Conservation (phyloP, 2,888 invertebrate genomes). For the Noctuana brunneofusca region DNA sequence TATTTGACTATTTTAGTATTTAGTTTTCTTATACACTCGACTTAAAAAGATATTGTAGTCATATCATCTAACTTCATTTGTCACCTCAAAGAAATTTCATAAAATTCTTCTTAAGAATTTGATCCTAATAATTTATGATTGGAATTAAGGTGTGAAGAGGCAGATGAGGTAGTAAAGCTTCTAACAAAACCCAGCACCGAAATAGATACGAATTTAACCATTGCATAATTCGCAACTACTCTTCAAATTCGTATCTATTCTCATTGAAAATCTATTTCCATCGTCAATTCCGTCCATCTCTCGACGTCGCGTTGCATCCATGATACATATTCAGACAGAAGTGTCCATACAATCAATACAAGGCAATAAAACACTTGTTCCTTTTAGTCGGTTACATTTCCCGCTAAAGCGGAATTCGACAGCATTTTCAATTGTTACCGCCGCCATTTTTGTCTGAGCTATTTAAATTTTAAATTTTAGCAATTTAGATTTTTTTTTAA, state of each 20-base stretch:
- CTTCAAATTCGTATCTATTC: slow-evolving; percentile 1
- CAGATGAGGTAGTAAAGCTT: neutral
- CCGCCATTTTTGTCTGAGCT: slow-evolving; percentile 27
- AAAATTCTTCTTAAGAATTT: no score
- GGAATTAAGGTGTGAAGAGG: neutral
- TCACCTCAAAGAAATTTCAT: no score
- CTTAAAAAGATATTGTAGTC: no score
- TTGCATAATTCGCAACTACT: neutral
- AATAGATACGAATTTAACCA: neutral
- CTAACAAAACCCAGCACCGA: neutral
- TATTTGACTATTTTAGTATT: no score
- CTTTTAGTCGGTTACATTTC: slow-evolving; percentile 35
- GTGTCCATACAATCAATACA: slow-evolving; percentile 34
- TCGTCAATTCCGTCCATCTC: slow-evolving; percentile 23
- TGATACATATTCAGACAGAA: slow-evolving; percentile 31
- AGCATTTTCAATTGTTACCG: slow-evolving; percentile 34
- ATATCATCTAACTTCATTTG: no score
- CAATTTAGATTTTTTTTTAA: slow-evolving; percentile 23
- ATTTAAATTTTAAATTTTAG: slow-evolving; percentile 29
- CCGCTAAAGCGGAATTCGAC: slow-evolving; percentile 30
- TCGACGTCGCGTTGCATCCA: slow-evolving; percentile 13
- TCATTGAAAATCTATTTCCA: slow-evolving; percentile 18
- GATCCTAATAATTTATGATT: no score
- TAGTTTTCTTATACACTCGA: no score
- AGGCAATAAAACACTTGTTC: slow-evolving; percentile 33